Conservation (phyloP, 2,888 invertebrate species). For the Iphiclides podalirius region DNA sequence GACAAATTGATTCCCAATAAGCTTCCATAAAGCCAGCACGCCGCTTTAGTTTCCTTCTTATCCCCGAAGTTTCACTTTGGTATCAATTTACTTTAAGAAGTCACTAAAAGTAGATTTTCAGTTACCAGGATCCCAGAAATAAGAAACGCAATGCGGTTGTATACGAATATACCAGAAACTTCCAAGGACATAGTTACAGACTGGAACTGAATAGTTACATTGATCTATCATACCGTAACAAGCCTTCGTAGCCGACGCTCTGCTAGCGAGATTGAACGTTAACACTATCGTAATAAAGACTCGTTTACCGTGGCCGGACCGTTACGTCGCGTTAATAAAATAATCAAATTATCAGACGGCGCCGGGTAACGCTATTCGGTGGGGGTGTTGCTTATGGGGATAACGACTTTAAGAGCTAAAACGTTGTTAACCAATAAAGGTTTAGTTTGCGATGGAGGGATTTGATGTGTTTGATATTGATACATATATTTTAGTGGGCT, state of each 20-base stretch:
- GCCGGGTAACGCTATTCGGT: constrained; percentile 18
- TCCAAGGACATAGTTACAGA: constrained; percentile 20
- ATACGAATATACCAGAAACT: constrained; percentile 10
- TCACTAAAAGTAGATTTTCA: no score
- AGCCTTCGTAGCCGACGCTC: background rate
- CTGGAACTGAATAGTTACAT: constrained; percentile 9
- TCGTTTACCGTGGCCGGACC: background rate
- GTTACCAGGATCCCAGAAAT: background rate
- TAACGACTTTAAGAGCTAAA: constrained; percentile 28
- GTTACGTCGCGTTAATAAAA: constrained; percentile 24
- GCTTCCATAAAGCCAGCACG: no score
- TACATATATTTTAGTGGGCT: no score
- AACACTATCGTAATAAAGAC: constrained; percentile 17
- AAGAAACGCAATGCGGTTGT: background rate
- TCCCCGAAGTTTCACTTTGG: no score
- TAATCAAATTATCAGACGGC: constrained; percentile 36
- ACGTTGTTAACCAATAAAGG: constrained; percentile 6
- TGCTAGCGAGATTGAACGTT: constrained; percentile 22
- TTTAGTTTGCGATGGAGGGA: background rate
- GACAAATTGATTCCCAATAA: no score
- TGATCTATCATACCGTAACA: constrained; percentile 16
- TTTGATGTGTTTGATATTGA: no score
- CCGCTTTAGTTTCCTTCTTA: no score
- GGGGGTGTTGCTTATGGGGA: constrained; percentile 15
- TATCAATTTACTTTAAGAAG: no score